Conservation (phyloP, 2,888 invertebrate genomes). For the Hemaris fuciformis region DNA sequence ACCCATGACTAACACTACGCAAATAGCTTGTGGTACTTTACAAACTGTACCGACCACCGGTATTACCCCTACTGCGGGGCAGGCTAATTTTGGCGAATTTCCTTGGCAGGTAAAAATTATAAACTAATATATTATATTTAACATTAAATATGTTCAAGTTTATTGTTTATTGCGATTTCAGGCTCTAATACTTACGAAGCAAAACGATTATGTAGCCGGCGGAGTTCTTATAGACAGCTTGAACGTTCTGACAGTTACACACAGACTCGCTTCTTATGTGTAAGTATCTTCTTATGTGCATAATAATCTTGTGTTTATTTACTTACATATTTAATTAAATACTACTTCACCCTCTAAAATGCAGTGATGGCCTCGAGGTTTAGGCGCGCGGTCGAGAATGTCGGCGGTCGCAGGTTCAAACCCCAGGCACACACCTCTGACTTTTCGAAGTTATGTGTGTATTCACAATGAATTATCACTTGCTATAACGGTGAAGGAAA, state of each 20-base stretch:
- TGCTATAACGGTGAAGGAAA: too few relatives aligned
- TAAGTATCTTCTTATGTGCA: constrained; percentile 54
- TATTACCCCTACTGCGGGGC: constrained; percentile 68
- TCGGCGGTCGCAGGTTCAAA: too few relatives aligned
- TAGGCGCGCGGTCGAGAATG: too few relatives aligned
- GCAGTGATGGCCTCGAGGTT: too few relatives aligned
- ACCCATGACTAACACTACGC: constrained; percentile 19
- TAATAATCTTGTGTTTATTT: too few relatives aligned
- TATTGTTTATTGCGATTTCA: constrained; percentile 40
- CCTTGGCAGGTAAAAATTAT: constrained; percentile 84
- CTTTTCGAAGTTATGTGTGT: too few relatives aligned
- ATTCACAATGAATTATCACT: too few relatives aligned
- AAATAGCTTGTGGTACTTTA: constrained; percentile 70
- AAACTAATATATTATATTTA: background rate
- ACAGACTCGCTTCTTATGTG: constrained; percentile 83
- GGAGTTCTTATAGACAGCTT: constrained; percentile 86
- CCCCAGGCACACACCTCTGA: too few relatives aligned
- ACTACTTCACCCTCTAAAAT: too few relatives aligned
- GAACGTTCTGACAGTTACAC: constrained; percentile 88
- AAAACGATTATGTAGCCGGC: constrained; percentile 86
- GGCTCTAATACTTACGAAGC: constrained; percentile 80
- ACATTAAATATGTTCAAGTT: background rate
- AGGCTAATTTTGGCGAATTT: constrained; percentile 85
- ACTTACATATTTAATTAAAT: too few relatives aligned
- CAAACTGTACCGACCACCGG: constrained; percentile 57